Evolutionary conservation across 2,888 invertebrate species (phyloP).

Genomic region (Tridacna gigas): DNA sequence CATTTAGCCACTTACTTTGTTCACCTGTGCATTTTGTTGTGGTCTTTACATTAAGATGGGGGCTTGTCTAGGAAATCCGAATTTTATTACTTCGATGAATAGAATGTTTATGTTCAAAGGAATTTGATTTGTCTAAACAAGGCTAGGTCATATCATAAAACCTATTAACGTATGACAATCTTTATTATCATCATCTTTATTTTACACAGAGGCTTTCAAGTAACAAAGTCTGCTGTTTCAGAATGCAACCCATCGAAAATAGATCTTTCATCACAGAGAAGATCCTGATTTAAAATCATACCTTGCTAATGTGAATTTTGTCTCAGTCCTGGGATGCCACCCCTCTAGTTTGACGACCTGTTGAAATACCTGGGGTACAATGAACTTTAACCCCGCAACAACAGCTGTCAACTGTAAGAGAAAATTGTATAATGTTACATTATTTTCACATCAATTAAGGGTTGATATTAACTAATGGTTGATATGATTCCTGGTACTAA

Average conservation of each 20-base stretch:
- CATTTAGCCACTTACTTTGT: too few relatives aligned
- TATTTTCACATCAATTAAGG: not conserved
- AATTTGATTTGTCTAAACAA: too few relatives aligned
- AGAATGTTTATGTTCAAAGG: too few relatives aligned
- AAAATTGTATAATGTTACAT: not conserved
- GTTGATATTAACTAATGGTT: not conserved
- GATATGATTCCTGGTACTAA: not conserved
- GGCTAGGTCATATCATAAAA: not conserved
- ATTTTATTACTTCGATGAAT: too few relatives aligned
- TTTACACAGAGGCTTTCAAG: too few relatives aligned
- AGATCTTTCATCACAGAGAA: too few relatives aligned
- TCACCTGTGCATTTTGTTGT: too few relatives aligned
- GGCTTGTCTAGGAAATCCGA: too few relatives aligned
- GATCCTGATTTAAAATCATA: conserved; percentile 21
- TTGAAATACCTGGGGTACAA: conserved; percentile 73
- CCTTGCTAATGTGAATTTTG: conserved; percentile 73
- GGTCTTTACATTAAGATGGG: too few relatives aligned
- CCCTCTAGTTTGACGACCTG: conserved; percentile 69
- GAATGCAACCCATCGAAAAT: too few relatives aligned
- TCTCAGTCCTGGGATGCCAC: conserved; percentile 73
- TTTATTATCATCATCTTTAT: too few relatives aligned
- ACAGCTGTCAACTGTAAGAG: conserved; percentile 69
- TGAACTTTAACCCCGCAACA: conserved; percentile 72
- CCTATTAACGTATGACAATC: not conserved
- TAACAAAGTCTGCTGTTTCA: too few relatives aligned